Base-by-base conservation (phyloP, 2,113 vertebrate genomes). In the Scortum barcoo region DNA sequence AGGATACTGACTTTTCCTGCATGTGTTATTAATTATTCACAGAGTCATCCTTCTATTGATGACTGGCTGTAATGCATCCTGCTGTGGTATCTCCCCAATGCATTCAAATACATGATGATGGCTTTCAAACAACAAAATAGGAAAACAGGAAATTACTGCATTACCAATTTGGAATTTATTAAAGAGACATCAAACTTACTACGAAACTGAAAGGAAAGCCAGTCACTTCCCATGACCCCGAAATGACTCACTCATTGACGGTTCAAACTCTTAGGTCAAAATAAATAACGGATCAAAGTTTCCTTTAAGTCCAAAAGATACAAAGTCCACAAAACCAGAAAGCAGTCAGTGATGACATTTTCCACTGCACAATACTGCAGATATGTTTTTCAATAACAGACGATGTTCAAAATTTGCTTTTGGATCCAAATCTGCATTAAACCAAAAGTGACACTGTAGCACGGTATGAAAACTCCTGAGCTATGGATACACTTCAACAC, bases 21-120 rank as follows among this genome's bases (percentile, higher is more conserved):
- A 86, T 70, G 77, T 57, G 40, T 40, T n/a, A 92, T 92, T 78
- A 86, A 92, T 90, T 82, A 93, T 93, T 92, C 81, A 91, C 66
- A 67, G 38, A 73, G 80, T 89, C 58, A 69, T 90, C 76, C 76
- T 72, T 72, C 72, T 51, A 83, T 80, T 86, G 83, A 92, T 78
- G 72, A 46, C 42, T 53, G 67, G 54, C 81, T 84, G 74, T 67
- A 83, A 87, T 72, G 81, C 53, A 84, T 91, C 87, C 72, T 78
- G 75, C 80, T 78, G 81, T 22, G 66, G 51, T 51, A 28, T 26
- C 58, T 76, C 86, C 69, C 90, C 19, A 19, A 38, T 65, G 87
- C 33, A 67, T 72, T 68, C 60, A 30, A 67, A 66, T 20, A 56
- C 72, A 81, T 33, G 14, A 76, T 38, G 7, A 54, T 19, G 40